A percentile compares a stretch with the other conserved stretches of the same genome.
phyloP scores from a whole-genome alignment of 1,140 invertebrate species.

The Drosophila guanche region DNA sequence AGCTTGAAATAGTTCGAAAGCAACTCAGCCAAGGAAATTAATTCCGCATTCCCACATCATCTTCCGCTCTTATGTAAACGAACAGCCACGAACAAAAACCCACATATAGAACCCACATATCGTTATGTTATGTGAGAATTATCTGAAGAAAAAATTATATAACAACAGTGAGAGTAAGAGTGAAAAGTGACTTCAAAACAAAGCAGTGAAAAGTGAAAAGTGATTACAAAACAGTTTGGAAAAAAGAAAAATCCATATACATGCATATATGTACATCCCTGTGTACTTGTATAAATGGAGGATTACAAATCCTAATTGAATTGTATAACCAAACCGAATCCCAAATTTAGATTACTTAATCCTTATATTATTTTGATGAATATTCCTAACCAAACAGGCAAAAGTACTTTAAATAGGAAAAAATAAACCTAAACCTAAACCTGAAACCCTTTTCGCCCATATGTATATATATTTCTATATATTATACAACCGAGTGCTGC shows the following conservation, averaged over 20 bases:
- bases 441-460: too few relatives aligned
- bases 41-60: conserved; percentile 19
- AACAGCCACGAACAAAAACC: not conserved
- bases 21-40: conserved; percentile 8
- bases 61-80: conserved; percentile 65
- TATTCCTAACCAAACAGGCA: not conserved
- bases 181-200: conserved; percentile 45
- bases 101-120: conserved; percentile 1
- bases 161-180: conserved; percentile 47
- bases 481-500: too few relatives aligned
- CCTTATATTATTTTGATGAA: not conserved
- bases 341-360: not conserved
- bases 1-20: conserved; percentile 61
- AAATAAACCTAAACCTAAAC: too few relatives aligned
- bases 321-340: not conserved
- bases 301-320: not conserved
- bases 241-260: not conserved
- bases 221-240: conserved; percentile 63
- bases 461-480: too few relatives aligned
- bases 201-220: conserved; percentile 41
- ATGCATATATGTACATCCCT: too few relatives aligned
- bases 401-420: not conserved
- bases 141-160: conserved; percentile 49
- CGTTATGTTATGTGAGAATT: conserved; percentile 1
- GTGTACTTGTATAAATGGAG: not conserved